phyloP scores from a whole-genome alignment of 2,888 invertebrate genomes.

The Baronia brevicornis region DNA sequence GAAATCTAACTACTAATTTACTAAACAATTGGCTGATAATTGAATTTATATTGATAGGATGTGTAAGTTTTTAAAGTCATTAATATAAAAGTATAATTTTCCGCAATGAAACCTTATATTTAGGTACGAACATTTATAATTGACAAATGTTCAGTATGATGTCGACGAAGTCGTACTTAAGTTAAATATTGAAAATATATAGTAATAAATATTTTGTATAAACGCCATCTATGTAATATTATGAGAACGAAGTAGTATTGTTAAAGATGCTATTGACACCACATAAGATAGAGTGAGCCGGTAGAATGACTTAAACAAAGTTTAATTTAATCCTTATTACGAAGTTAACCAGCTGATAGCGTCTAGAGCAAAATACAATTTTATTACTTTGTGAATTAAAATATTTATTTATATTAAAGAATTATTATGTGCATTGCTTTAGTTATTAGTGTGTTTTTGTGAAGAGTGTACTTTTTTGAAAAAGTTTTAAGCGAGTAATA shows the following conservation, averaged over 20 bases:
- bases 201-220: not conserved
- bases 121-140: no score
- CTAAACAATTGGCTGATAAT: no score
- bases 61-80: no score
- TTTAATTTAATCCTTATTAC: constrained; percentile 17
- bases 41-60: no score
- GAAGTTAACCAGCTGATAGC: constrained; percentile 30
- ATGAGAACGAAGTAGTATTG: not conserved
- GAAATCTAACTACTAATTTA: no score
- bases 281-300: constrained; percentile 1
- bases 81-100: no score
- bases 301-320: constrained; percentile 6
- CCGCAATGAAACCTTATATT: no score
- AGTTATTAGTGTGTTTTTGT: constrained; percentile 16
- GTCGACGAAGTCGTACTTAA: no score
- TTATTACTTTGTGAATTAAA: constrained; percentile 18
- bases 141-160: no score
- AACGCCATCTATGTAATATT: constrained; percentile 10
- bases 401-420: constrained; percentile 18
- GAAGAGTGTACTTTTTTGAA: constrained; percentile 13
- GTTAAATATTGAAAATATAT: not conserved
- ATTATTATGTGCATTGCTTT: constrained; percentile 8
- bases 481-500: constrained; percentile 11
- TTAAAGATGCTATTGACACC: not conserved
- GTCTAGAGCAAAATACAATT: constrained; percentile 16